A percentile compares a stretch with the other conserved stretches of the same genome.
Evolutionary conservation across 2,888 invertebrate species (phyloP).

Genomic region (Andrena hattorfiana): DNA sequence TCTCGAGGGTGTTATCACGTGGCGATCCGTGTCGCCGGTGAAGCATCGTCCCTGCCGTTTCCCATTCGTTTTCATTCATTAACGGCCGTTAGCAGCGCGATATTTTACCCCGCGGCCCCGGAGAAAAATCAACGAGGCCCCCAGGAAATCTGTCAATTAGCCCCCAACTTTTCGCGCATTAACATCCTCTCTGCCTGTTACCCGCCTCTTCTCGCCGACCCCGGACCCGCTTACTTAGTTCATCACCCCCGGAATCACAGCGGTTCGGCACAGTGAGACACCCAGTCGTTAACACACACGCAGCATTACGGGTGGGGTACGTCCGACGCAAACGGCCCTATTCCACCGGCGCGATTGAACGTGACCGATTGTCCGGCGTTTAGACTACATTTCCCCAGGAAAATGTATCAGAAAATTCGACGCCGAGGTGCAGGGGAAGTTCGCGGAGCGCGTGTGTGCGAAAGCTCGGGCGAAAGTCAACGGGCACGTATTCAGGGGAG

Average conservation of each 20-base stretch:
- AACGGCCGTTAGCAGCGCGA: constrained; percentile 58
- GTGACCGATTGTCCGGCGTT: constrained; percentile 53
- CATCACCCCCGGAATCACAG: background rate
- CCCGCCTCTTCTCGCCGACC: background rate
- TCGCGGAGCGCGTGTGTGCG: background rate
- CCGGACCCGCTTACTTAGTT: background rate
- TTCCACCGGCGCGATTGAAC: constrained; percentile 28
- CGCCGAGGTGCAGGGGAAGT: background rate
- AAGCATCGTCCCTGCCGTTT: constrained; percentile 53
- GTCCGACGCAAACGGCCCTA: constrained; percentile 5
- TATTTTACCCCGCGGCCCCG: constrained; percentile 48
- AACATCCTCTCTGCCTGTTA: background rate
- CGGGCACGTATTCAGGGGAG: constrained; percentile 47
- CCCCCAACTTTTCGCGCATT: constrained; percentile 6
- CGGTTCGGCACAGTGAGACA: background rate
- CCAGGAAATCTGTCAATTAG: constrained; percentile 51
- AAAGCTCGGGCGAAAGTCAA: constrained; percentile 54
- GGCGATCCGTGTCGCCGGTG: constrained; percentile 64
- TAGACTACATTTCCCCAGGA: constrained; percentile 37
- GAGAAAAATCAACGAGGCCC: constrained; percentile 43
- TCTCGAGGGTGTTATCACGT: constrained; percentile 65
- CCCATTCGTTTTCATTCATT: constrained; percentile 74
- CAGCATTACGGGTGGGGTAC: constrained; percentile 4
- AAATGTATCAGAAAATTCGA: constrained; percentile 43
- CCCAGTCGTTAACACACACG: background rate